A percentile compares a stretch with the other conserved stretches of the same genome.
These are phyloP conservation scores for Cacatua alba DNA, from an alignment of 2,113 vertebrate genomes.

Conservation along the genomic window DNA sequence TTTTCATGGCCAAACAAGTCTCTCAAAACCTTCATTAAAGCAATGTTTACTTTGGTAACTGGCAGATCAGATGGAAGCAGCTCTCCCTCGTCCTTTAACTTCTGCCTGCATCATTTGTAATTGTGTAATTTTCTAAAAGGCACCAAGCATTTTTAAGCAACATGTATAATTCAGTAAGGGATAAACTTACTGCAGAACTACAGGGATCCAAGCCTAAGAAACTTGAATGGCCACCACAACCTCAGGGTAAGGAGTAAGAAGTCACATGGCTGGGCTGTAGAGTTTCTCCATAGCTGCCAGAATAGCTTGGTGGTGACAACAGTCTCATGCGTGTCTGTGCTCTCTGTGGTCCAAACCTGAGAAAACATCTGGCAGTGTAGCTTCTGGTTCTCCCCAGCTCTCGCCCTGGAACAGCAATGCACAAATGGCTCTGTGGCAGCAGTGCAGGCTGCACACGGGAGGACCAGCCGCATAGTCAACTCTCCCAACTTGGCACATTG, in stretches of 20 bases:
- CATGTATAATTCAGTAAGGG: not conserved
- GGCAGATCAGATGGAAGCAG: not conserved
- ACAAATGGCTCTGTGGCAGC: not conserved
- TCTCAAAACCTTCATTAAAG: not conserved
- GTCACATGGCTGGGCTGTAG: rapidly evolving
- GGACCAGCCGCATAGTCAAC: not conserved
- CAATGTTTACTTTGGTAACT: conserved; percentile 20
- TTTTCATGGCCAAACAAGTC: not conserved
- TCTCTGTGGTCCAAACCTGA: not conserved
- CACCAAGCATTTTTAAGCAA: conserved; percentile 19
- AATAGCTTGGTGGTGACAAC: not conserved
- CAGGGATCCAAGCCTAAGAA: not conserved
- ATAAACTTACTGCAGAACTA: not conserved
- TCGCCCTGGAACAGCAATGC: rapidly evolving
- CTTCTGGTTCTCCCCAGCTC: not conserved
- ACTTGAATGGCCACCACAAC: not conserved
- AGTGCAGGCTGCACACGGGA: not conserved
- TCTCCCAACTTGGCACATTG: no score
- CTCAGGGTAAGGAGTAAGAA: not conserved
- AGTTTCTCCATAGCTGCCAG: not conserved
- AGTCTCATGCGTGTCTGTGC: rapidly evolving
- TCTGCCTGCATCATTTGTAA: not conserved
- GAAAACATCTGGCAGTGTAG: not conserved
- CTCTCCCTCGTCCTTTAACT: not conserved
- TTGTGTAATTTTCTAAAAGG: not conserved